Conservation (phyloP, 2,113 vertebrate species). For the Ranitomeya imitator region DNA sequence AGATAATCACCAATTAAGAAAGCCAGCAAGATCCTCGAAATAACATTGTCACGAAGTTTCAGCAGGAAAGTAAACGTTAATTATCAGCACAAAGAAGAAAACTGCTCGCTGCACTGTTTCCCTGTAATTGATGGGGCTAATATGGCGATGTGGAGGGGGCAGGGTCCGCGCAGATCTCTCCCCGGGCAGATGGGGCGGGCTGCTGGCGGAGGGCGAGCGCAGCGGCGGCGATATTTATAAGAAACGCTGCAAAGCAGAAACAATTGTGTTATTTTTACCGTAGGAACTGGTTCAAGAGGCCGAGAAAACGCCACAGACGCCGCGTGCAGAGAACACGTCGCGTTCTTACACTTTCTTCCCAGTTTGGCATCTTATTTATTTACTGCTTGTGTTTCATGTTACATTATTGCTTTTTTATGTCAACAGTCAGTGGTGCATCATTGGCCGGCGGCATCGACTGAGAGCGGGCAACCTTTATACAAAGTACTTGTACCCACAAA, state of each 20-base stretch:
- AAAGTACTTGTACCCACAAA: too few species aligned
- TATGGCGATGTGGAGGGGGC: conserved; percentile 28
- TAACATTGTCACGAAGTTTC: conserved; percentile 40
- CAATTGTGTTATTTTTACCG: conserved; percentile 8
- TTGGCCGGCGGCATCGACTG: too few species aligned
- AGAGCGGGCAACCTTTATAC: too few species aligned
- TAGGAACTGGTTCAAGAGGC: conserved; percentile 6
- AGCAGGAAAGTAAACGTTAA: conserved; percentile 41
- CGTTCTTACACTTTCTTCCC: neutral
- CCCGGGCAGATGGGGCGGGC: neutral
- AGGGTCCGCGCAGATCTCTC: neutral
- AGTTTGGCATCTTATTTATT: neutral
- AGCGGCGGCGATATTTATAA: conserved; percentile 5
- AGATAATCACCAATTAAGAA: conserved; percentile 54
- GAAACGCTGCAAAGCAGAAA: neutral
- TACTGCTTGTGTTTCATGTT: neutral
- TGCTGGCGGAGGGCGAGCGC: neutral
- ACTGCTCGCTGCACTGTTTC: conserved; percentile 14
- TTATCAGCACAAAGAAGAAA: conserved; percentile 46
- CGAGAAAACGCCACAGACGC: neutral
- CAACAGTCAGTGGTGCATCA: too few species aligned
- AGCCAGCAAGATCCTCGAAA: conserved; percentile 49
- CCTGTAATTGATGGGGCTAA: conserved; percentile 52
- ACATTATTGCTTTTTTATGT: neutral
- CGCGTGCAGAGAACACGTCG: neutral